Conservation (phyloP, 2,888 invertebrate genomes). For the Alviniconcha strummeri region DNA sequence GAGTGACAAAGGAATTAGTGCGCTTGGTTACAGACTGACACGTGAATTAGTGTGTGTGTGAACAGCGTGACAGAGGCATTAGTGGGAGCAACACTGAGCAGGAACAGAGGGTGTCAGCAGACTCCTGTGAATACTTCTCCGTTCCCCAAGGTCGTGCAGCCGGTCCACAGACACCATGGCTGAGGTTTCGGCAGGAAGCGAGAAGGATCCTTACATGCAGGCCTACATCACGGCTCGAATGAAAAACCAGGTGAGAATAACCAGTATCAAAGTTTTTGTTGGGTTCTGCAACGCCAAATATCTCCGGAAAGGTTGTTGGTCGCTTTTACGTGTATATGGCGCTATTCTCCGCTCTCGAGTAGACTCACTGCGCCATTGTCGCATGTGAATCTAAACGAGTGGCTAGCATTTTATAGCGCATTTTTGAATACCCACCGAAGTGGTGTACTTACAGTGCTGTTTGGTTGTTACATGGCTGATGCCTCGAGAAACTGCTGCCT, state of each 20-base stretch:
- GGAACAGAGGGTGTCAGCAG: neutral
- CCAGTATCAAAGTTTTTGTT: neutral
- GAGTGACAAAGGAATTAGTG: too few species aligned
- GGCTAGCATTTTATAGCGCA: too few species aligned
- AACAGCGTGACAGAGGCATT: too few species aligned
- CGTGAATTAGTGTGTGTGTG: too few species aligned
- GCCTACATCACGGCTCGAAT: conserved; percentile 37
- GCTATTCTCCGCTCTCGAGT: neutral
- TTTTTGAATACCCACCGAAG: too few species aligned
- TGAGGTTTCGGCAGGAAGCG: conserved; percentile 15
- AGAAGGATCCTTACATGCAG: conserved; percentile 38
- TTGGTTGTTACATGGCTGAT: too few species aligned
- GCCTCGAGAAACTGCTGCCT: too few species aligned
- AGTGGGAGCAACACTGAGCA: neutral
- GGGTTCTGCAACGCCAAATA: neutral
- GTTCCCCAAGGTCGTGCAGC: neutral
- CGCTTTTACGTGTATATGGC: neutral
- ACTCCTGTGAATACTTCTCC: neutral
- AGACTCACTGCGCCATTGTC: too few species aligned
- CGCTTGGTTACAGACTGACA: too few species aligned
- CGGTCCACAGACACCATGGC: conserved; percentile 3
- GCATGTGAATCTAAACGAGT: too few species aligned
- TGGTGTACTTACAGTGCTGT: too few species aligned
- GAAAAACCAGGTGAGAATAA: conserved; percentile 19
- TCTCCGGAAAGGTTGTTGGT: neutral